These are phyloP conservation scores for Athene noctua DNA, from an alignment of 2,113 vertebrate species.

Conservation along the genomic window DNA sequence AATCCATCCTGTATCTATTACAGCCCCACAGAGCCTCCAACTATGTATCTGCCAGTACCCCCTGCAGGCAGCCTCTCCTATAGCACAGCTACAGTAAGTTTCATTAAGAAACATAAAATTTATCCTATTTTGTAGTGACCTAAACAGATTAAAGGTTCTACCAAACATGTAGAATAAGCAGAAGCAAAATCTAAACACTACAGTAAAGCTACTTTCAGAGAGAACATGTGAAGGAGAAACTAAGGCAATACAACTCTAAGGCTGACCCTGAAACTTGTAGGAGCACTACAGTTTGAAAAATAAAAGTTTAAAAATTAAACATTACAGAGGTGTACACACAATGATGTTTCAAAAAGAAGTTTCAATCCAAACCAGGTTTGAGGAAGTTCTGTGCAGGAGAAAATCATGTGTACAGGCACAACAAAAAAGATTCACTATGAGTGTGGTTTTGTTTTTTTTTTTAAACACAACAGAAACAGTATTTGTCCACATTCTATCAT, in stretches of 20 bases:
- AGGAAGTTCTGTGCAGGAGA: neutral
- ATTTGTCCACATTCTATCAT: rapidly evolving
- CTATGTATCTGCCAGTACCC: neutral
- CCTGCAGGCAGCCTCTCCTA: neutral
- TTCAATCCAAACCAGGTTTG: neutral
- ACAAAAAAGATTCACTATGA: neutral
- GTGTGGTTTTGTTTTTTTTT: neutral
- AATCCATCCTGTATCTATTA: neutral
- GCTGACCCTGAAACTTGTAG: neutral
- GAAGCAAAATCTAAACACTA: neutral
- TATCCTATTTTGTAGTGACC: neutral
- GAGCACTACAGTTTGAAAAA: neutral
- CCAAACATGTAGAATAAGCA: neutral
- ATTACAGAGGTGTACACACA: neutral
- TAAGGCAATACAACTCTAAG: neutral
- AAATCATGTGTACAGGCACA: neutral
- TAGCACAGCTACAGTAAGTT: rapidly evolving
- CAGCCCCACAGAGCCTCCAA: neutral
- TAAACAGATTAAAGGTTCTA: neutral
- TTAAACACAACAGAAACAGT: neutral
- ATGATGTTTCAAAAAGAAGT: neutral
- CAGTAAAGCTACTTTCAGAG: neutral
- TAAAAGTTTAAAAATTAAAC: neutral
- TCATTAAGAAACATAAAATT: neutral
- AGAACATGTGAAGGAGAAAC: neutral